These are phyloP conservation scores for Scaptomyza flava DNA, from an alignment of 2,888 invertebrate genomes.

Conservation along the genomic window DNA sequence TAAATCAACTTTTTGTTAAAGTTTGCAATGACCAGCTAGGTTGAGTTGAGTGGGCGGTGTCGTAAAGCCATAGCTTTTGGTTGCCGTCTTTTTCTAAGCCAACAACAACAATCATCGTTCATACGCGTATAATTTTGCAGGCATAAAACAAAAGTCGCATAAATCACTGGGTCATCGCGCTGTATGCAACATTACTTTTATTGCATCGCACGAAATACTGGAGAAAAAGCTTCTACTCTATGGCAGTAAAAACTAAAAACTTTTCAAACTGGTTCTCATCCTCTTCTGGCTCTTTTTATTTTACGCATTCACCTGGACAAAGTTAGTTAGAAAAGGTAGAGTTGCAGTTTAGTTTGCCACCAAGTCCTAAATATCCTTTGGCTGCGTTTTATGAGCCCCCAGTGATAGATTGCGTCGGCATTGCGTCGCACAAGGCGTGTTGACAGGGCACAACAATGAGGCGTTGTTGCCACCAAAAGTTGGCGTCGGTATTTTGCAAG, in stretches of 20 bases:
- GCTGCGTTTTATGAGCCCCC: constrained; percentile 63
- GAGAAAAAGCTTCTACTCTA: constrained; percentile 37
- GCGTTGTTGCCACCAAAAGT: constrained; percentile 29
- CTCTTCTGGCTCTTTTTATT: constrained; percentile 14
- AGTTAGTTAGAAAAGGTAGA: constrained; percentile 23
- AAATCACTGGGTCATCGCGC: constrained; percentile 57
- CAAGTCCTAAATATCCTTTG: constrained; percentile 32
- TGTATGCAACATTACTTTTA: constrained; percentile 62
- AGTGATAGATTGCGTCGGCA: constrained; percentile 63
- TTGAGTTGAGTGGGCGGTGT: not conserved
- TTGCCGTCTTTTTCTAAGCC: not conserved
- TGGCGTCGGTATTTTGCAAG: constrained; percentile 37
- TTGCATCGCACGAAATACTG: constrained; percentile 7
- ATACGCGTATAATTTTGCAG: not conserved
- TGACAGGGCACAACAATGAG: not conserved
- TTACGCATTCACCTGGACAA: constrained; percentile 51
- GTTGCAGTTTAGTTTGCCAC: constrained; percentile 32
- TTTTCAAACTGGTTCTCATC: constrained; percentile 38
- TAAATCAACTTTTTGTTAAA: constrained; percentile 53
- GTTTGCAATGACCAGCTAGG: not conserved
- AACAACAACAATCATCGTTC: not conserved
- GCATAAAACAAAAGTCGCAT: constrained; percentile 31
- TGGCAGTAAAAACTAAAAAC: constrained; percentile 63
- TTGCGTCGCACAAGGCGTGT: constrained; percentile 31
- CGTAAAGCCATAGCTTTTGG: not conserved